Conservation (phyloP, 1,140 invertebrate genomes). For the Bombus superbus region DNA sequence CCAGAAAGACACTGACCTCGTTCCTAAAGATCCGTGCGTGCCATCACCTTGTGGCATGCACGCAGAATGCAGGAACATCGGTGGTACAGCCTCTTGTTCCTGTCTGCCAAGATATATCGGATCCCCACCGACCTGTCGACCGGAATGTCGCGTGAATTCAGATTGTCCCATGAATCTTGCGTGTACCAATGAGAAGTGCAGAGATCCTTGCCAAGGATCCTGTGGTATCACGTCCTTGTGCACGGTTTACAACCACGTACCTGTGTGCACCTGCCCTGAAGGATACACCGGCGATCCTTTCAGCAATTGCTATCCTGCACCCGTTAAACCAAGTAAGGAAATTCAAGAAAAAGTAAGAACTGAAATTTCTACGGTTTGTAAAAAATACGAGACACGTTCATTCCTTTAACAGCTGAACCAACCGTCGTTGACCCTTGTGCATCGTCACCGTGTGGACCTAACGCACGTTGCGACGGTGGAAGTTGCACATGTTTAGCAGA, state of each 20-base stretch:
- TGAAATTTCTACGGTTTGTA: neutral
- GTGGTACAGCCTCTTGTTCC: conserved; percentile 83
- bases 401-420: conserved; percentile 49
- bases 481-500: conserved; percentile 82
- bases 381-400: neutral
- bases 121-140: conserved; percentile 88
- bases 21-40: conserved; percentile 73
- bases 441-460: conserved; percentile 85
- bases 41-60: conserved; percentile 83
- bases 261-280: conserved; percentile 87
- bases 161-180: conserved; percentile 87
- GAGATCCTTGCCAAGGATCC: conserved; percentile 88
- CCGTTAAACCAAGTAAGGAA: conserved; percentile 69
- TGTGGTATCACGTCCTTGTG: conserved; percentile 88
- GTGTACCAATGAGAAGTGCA: conserved; percentile 87
- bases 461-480: conserved; percentile 84
- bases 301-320: conserved; percentile 84
- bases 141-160: conserved; percentile 88
- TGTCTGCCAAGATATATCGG: conserved; percentile 87
- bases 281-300: conserved; percentile 90
- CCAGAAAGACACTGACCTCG: conserved; percentile 48
- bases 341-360: neutral
- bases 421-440: conserved; percentile 78
- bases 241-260: conserved; percentile 87
- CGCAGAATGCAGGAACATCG: conserved; percentile 79